Conservation (phyloP, 2,797 vertebrate species). For the Girardinus metallicus region DNA sequence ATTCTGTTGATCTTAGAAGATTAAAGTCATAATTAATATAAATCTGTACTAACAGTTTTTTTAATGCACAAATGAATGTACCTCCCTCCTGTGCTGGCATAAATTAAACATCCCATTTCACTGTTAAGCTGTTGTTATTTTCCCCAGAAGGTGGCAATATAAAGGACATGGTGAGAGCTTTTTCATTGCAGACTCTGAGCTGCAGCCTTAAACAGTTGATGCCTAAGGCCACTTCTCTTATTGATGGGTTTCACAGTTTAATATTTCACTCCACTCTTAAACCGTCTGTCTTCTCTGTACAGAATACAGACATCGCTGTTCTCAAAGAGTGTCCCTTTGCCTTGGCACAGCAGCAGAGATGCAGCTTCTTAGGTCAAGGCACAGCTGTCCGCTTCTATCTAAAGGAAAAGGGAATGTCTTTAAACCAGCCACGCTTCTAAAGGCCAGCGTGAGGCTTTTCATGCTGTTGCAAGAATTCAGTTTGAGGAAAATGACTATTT, state of each 20-base stretch:
- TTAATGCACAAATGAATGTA: background rate
- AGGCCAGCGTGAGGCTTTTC: slow-evolving; percentile 5
- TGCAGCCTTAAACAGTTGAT: background rate
- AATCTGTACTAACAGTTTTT: background rate
- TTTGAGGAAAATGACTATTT: background rate
- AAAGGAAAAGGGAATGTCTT: background rate
- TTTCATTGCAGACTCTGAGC: background rate
- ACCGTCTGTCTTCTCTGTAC: background rate
- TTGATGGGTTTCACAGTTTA: slow-evolving; percentile 1
- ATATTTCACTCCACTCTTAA: background rate
- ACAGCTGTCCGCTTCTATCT: background rate
- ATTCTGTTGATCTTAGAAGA: no score
- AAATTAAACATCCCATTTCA: background rate
- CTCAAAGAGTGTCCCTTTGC: background rate
- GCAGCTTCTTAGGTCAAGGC: slow-evolving; percentile 3
- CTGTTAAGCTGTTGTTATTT: background rate
- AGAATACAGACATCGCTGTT: background rate
- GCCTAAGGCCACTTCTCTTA: slow-evolving; percentile 1
- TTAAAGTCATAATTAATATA: background rate
- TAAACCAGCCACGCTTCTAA: background rate
- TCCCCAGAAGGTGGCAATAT: background rate
- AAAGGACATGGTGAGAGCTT: background rate
- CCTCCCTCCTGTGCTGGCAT: background rate
- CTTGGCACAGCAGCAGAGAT: background rate
- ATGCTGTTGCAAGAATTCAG: background rate